phyloP scores from a whole-genome alignment of 2,888 invertebrate genomes.

The Brachynemurus nebulosus region DNA sequence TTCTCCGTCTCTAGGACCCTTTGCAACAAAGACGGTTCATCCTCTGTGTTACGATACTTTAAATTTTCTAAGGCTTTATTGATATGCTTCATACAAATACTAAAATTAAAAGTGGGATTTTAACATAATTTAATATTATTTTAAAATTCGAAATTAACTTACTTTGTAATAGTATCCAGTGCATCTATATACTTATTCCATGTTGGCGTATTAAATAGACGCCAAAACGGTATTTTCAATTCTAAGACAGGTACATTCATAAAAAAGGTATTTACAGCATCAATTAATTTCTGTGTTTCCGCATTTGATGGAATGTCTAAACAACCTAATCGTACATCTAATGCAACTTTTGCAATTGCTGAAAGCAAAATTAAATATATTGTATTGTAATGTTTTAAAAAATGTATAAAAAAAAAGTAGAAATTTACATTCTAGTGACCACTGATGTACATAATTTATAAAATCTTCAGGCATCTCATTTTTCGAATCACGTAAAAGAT shows the following conservation, averaged over 20 bases:
- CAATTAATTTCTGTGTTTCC: slow-evolving; percentile 47
- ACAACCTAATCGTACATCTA: slow-evolving; percentile 50
- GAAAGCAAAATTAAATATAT: slow-evolving; percentile 19
- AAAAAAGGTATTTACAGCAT: slow-evolving; percentile 53
- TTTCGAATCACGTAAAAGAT: slow-evolving; percentile 37
- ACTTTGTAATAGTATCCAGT: slow-evolving; percentile 55
- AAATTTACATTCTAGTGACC: slow-evolving; percentile 65
- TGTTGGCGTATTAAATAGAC: slow-evolving; percentile 45
- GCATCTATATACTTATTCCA: slow-evolving; percentile 48
- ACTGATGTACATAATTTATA: slow-evolving; percentile 58
- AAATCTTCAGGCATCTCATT: slow-evolving; percentile 51
- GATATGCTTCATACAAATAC: slow-evolving; percentile 49
- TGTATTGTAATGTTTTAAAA: slow-evolving; percentile 7
- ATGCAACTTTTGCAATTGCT: slow-evolving; percentile 52
- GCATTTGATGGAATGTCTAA: slow-evolving; percentile 37
- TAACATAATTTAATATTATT: slow-evolving; percentile 6
- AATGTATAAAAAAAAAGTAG: background rate
- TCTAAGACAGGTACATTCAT: slow-evolving; percentile 49
- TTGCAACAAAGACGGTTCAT: slow-evolving; percentile 46
- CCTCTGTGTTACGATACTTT: slow-evolving; percentile 24
- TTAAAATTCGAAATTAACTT: slow-evolving; percentile 15
- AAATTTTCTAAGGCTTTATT: slow-evolving; percentile 37
- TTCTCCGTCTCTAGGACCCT: slow-evolving; percentile 42
- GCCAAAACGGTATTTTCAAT: slow-evolving; percentile 52
- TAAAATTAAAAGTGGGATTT: slow-evolving; percentile 27